Conservation (phyloP, 1,140 invertebrate genomes). For the Hermatobates lingyangjiaoensis region DNA sequence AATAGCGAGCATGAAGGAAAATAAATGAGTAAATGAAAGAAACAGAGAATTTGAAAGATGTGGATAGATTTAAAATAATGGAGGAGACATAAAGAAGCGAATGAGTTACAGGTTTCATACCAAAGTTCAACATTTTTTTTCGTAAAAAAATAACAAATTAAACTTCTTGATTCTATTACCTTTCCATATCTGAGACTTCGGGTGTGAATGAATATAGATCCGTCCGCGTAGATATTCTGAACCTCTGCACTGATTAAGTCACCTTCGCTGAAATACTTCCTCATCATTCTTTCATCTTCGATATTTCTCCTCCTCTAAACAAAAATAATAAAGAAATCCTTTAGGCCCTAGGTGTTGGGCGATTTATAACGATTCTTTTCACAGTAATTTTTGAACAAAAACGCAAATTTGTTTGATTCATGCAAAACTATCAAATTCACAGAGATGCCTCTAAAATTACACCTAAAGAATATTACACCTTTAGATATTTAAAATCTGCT, state of each 20-base stretch:
- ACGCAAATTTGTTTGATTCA: no score
- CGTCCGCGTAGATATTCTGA: constrained; percentile 69
- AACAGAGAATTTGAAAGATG: not conserved
- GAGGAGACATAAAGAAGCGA: constrained; percentile 5
- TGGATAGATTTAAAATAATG: not conserved
- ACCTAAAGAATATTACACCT: no score
- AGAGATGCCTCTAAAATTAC: no score
- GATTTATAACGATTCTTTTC: no score
- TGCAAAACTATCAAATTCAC: no score
- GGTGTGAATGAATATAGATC: constrained; percentile 81
- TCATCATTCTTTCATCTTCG: constrained; percentile 96
- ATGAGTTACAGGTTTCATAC: not conserved
- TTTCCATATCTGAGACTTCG: constrained; percentile 95
- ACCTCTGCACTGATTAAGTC: constrained; percentile 96
- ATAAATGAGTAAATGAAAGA: not conserved
- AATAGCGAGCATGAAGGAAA: not conserved
- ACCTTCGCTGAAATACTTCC: constrained; percentile 83
- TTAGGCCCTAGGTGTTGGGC: no score
- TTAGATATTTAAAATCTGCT: no score
- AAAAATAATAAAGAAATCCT: not conserved
- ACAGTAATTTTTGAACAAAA: no score
- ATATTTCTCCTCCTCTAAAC: constrained; percentile 64
- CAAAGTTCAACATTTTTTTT: not conserved
- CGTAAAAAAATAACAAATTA: not conserved
- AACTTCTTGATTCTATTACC: constrained; percentile 28